Evolutionary conservation across 1,140 invertebrate species (phyloP).

Genomic region (Anastatus disparis): DNA sequence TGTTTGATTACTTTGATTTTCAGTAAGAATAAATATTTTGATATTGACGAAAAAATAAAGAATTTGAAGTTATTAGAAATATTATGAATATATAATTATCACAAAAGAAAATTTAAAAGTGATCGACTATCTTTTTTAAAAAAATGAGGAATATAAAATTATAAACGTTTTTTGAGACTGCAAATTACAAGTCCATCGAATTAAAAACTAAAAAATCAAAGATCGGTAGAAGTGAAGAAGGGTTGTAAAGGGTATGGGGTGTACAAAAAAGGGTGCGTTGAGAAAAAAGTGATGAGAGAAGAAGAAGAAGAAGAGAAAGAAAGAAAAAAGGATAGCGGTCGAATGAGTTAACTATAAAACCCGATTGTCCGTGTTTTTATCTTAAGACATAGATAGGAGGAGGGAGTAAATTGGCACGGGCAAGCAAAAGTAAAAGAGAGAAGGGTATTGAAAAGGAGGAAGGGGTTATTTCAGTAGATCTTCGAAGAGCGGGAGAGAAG

Average conservation of each 20-base stretch:
- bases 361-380: conserved; percentile 66
- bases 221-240: too few relatives aligned
- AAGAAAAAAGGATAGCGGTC: conserved; percentile 45
- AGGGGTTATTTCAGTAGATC: conserved; percentile 9
- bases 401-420: conserved; percentile 41
- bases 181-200: too few relatives aligned
- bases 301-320: conserved; percentile 3
- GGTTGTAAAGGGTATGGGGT: background rate
- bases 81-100: too few relatives aligned
- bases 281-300: background rate
- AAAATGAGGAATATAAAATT: too few relatives aligned
- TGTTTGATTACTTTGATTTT: too few relatives aligned
- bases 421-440: conserved; percentile 38
- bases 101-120: too few relatives aligned
- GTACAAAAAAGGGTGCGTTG: background rate
- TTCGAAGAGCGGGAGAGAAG: conserved; percentile 26
- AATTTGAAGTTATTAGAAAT: too few relatives aligned
- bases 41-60: too few relatives aligned
- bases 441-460: conserved; percentile 44
- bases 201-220: background rate
- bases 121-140: too few relatives aligned
- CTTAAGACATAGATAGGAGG: conserved; percentile 53
- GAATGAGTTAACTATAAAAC: conserved; percentile 62
- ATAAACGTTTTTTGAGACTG: too few relatives aligned
- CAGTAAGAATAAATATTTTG: too few relatives aligned